Evolutionary conservation across 2,888 invertebrate species (phyloP).

Genomic region (Disparrhopalites patrizii): DNA sequence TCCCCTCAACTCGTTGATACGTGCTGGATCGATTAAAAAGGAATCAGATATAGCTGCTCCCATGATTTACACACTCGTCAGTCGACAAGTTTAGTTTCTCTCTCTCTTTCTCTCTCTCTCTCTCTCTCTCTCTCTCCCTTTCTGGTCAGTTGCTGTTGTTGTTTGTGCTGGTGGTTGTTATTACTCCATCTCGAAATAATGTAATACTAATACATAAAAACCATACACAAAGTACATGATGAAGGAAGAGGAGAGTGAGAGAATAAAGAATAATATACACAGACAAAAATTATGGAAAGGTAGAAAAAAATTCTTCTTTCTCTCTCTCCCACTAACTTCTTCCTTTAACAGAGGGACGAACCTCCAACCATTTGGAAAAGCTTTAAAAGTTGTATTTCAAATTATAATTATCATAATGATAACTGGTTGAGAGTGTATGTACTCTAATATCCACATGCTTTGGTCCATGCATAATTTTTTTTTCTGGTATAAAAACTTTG

Average conservation of each 20-base stretch:
- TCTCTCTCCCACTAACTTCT: not conserved
- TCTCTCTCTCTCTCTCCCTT: no score
- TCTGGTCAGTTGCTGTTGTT: no score
- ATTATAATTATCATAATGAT: conserved; percentile 26
- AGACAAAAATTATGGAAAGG: not conserved
- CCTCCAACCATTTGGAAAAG: conserved; percentile 19
- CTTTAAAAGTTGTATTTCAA: conserved; percentile 26
- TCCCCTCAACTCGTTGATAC: conserved; percentile 15
- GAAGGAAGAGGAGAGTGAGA: not conserved
- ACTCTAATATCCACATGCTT: conserved; percentile 4
- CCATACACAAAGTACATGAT: no score
- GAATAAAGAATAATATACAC: no score
- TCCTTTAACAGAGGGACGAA: not conserved
- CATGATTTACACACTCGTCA: conserved; percentile 26
- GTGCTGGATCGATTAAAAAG: conserved; percentile 25
- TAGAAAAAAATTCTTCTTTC: not conserved
- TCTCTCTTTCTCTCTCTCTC: not conserved
- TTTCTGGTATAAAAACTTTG: not conserved
- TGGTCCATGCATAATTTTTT: not conserved
- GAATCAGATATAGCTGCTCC: conserved; percentile 23
- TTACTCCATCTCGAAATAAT: no score
- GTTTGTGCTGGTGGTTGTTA: no score
- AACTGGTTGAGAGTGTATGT: no score
- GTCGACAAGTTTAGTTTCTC: no score
- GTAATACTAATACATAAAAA: no score